Evolutionary conservation across 2,888 invertebrate genomes (phyloP), one percentile per base, ranked within the genome.

Genomic region (Gymnocheta viridis): DNA sequence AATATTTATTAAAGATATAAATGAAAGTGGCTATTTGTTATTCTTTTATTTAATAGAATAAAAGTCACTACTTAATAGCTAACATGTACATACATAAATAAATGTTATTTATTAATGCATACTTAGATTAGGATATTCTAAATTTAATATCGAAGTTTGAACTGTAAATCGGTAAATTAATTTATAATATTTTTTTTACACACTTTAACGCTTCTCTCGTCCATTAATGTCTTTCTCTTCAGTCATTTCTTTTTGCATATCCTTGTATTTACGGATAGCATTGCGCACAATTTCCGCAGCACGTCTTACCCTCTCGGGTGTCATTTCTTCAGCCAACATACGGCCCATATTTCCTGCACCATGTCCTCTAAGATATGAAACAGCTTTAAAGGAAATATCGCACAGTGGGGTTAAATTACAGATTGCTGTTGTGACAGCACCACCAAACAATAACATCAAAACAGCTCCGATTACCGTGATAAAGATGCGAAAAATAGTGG

Each of bases 381-480:
- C 85, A n/a, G 91, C 90, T 14, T 88, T 89, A 62, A 88, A 88
- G 4, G 92, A 92, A 73, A 94, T 92, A 12, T 93, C 92, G 86
- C 95, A 95, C 69, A 94, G 85, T 1, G 94, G 93, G 0, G 94
- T 94, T 4, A 94, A 88, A 5, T 93, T 92, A 87, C 94, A 95
- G 0, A 94, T 87, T 1, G 93, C 91, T 1, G 92, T 93, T 0
- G 93, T 93, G 24, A 94, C 90, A 24, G 93, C 89, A 10, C 93
- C 92, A 4, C 94, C 94, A 67, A 94, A 89, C 5, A 94, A 76
- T 4, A 94, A 87, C 5, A 93, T 88, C 3, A 89, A 89, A 17
- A 92, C 87, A 6, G 92, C 92, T 12, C 93, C 92, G 6, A 93
- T 54, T 0, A 93, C 84, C 27, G 92, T 91, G 17, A 93, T 89